Evolutionary conservation across 2,888 invertebrate species (phyloP).

Genomic region (Brachylomia viminalis): DNA sequence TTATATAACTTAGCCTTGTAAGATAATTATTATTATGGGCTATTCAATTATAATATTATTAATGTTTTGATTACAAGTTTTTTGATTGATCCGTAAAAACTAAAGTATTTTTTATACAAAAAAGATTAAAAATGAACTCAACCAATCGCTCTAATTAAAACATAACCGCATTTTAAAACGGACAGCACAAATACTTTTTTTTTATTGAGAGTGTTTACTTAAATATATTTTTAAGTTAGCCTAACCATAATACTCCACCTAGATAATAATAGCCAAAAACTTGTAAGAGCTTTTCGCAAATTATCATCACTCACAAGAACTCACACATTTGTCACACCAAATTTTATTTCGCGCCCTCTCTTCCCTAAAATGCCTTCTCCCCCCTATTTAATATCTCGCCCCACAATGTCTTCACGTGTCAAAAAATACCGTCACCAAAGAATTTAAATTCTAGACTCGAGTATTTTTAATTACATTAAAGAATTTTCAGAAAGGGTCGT

Average conservation of each 20-base stretch:
- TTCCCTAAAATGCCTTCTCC: neutral
- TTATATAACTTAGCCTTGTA: constrained; percentile 11
- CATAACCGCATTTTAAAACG: neutral
- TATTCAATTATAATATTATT: neutral
- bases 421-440: constrained; percentile 47
- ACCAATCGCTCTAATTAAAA: neutral
- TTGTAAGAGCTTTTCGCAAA: constrained; percentile 8
- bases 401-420: constrained; percentile 51
- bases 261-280: constrained; percentile 1
- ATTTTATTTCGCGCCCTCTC: constrained; percentile 13
- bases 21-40: neutral
- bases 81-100: neutral
- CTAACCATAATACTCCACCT: neutral
- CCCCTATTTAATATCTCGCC: constrained; percentile 27
- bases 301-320: constrained; percentile 21
- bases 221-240: no score
- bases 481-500: constrained; percentile 68
- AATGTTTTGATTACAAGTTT: neutral
- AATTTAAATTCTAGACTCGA: constrained; percentile 59
- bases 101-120: neutral
- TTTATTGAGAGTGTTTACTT: no score
- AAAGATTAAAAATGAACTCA: no score
- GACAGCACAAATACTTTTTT: neutral
- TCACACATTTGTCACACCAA: constrained; percentile 32
- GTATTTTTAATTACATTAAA: constrained; percentile 76